Base-by-base conservation (phyloP, 2,797 vertebrate genomes). In the Pseudopleuronectes americanus region DNA sequence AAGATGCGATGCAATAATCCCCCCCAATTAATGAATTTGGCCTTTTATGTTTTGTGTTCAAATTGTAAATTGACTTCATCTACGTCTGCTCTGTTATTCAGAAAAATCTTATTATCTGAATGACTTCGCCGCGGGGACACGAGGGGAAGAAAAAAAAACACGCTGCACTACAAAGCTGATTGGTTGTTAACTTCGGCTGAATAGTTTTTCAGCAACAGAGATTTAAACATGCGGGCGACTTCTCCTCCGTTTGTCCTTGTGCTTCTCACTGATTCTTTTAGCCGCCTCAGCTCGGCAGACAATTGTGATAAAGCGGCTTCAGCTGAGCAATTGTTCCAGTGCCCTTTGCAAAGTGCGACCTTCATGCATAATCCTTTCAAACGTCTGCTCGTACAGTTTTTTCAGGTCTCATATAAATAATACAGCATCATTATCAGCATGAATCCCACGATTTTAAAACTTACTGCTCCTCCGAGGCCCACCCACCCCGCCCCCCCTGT, bases 41-140 rank as follows among this genome's bases (percentile, higher is more conserved):
- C 78, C 75, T 83, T 83, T 75, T 73, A 80, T 84, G 85, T 81
- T 79, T 85, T 66, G 70, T 76, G 74, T 81, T 90, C 48, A 74
- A 64, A 77, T 79, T 80, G 76, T 68, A 78, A 82, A 86, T 87
- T 74, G 75, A 84, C 83, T 90, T 80, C 38, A 63, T 85, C 76
- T 70, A 7, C 38, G 63, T 69, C 64, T 64, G 43, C 57, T 74
- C 59, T 59, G 69, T 76, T 86, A 47, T 73, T 61, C 65, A 76
- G 73, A 77, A 61, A 72, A 87, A 80, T 33, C 80, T 72, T 80
- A 85, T 88, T 81, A 86, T 80, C 77, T 70, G 69, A 84, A 76
- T 57, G 75, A 84, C 64, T 90, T 79, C 6, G 59, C 87, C 36
- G 21, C 49, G 0, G 80, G 72, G 60, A 43, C 33, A 51, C 52